Evolutionary conservation across 2,113 vertebrate genomes (phyloP), one percentile per base, ranked within the genome.

Genomic region (Chlorodrepanis virens): DNA sequence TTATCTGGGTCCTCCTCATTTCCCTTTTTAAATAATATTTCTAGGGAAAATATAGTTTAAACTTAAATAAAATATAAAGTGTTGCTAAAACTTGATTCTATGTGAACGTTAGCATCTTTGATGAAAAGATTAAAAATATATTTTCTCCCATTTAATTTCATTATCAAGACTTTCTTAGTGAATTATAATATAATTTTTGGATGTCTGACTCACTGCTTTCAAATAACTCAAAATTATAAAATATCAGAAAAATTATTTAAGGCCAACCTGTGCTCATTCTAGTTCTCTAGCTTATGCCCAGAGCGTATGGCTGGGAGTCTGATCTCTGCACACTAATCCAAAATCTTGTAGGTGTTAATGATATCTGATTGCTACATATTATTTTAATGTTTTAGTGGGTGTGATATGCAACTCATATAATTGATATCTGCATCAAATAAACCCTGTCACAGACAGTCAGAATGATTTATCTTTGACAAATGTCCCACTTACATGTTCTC

Each of bases 281-380:
- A 71, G 28, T 14, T 67, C 27, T 80, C 31, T 63, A 42, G 25
- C 12, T 54, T 72, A 12, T 74, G 33, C 28, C 42, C n/a, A 70
- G 59, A 83, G 4, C 42, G 42, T 49, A 69, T 27, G 35, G 14
- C 28, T 92, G 65, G 20, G 15, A 89, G 13, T 74, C 56, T 89
- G 64, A 60, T 85, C 18, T 68, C 52, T 37, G 13, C 52, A 67
- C 25, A 37, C 19, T 81, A 81, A 82, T 82, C 15, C 56, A 84
- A 94, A 91, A 70, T 64, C 69, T 92, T 84, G 77, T 78, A 87
- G 24, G 14, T 85, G 53, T 85, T 90, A 94, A 87, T 91, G 57
- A 89, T 82, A 82, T 83, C 44, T 91, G 78, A 87, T 75, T 5
- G 4, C 33, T 91, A n/a, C 49, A 21, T 47, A 67, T 59, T 85